Percentiles rank a stretch among this genome's conserved stretches.
phyloP scores from a whole-genome alignment of 2,797 vertebrate genomes.

The Darevskia mixta region DNA sequence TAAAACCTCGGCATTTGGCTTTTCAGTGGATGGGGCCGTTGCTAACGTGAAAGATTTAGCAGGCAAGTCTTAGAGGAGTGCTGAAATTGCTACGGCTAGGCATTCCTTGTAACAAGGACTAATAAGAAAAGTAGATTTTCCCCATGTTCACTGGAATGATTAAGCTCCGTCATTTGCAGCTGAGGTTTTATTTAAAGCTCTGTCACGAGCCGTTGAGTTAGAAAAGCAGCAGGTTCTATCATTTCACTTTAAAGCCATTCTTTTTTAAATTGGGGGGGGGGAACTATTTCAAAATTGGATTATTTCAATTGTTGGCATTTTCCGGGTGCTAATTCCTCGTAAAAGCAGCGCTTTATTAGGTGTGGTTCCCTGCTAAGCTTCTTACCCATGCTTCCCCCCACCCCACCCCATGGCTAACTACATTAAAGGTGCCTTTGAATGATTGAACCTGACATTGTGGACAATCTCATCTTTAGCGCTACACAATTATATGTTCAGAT shows the following conservation, averaged over 20 bases:
- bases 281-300: not conserved
- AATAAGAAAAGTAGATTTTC: slow-evolving; percentile 28
- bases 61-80: not conserved
- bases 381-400: not conserved
- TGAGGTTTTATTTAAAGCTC: slow-evolving; percentile 12
- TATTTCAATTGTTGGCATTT: slow-evolving; percentile 2
- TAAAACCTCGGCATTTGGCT: slow-evolving; percentile 11
- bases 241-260: not conserved
- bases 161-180: not conserved
- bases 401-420: not conserved
- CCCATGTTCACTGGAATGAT: slow-evolving; percentile 16
- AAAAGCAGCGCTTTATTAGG: slow-evolving; percentile 1
- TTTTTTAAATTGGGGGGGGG: not conserved
- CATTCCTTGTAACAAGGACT: not conserved
- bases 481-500: not conserved
- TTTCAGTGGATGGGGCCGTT: not conserved
- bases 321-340: slow-evolving; percentile 2
- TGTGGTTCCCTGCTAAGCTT: not conserved
- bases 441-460: slow-evolving; percentile 2
- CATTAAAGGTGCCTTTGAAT: slow-evolving; percentile 18
- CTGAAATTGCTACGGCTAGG: slow-evolving; percentile 1
- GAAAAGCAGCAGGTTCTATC: not conserved
- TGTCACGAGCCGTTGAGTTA: not conserved
- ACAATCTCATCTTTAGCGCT: not conserved
- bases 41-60: slow-evolving; percentile 11